Evolutionary conservation across 1,140 invertebrate species (phyloP).

Genomic region (Temnothorax longispinosus): DNA sequence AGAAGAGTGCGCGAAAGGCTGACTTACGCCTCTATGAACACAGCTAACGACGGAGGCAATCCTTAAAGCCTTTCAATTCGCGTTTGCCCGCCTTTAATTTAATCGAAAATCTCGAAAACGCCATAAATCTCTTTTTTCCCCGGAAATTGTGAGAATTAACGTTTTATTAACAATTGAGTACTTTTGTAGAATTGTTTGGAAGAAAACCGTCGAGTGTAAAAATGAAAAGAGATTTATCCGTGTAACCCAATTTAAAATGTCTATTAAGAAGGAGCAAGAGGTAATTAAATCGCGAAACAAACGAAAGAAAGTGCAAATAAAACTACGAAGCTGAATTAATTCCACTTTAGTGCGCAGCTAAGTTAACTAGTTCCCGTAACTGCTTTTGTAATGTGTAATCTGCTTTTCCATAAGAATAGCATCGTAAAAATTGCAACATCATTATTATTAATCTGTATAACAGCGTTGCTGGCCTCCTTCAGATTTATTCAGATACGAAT

Average conservation of each 20-base stretch:
- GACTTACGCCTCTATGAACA: constrained; percentile 3
- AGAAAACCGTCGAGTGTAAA: neutral
- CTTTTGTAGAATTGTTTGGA: neutral
- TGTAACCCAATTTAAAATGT: constrained; percentile 37
- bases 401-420: constrained; percentile 41
- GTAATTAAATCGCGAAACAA: constrained; percentile 53
- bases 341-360: constrained; percentile 29
- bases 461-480: neutral
- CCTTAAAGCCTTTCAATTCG: neutral
- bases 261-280: constrained; percentile 7
- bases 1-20: constrained; percentile 8
- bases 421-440: constrained; percentile 14
- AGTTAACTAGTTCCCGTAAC: constrained; percentile 37
- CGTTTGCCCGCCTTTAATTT: neutral
- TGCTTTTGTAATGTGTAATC: constrained; percentile 50
- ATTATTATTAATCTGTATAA: constrained; percentile 32
- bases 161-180: neutral
- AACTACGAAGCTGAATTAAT: constrained; percentile 41
- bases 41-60: neutral
- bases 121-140: neutral
- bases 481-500: constrained; percentile 32
- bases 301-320: constrained; percentile 53
- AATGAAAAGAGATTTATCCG: constrained; percentile 14
- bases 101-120: neutral
- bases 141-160: neutral